Base-by-base conservation (phyloP, 2,888 invertebrate genomes). In the Ferrisia virgata region DNA sequence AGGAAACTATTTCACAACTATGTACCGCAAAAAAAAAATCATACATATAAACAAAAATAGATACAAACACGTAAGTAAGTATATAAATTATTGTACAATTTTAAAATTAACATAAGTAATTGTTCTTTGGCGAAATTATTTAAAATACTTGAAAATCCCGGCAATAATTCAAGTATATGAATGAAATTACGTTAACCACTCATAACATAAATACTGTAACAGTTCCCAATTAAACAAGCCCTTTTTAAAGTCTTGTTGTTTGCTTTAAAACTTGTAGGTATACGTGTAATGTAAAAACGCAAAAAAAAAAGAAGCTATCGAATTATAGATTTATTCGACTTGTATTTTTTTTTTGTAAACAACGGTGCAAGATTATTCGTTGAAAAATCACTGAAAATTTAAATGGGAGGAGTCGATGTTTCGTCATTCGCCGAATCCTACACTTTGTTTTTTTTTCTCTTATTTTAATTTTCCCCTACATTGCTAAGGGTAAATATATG, bases 1-100 rank as follows among this genome's bases (percentile, higher is more conserved):
- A 36, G 36, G 72, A 76, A 76, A 76, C 72, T 76, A 76, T 76
- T 76, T 76, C 36, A 76, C 72, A 76, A 76, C 72, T 76, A 76
- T 76, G 36, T 76, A 76, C 36, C 18, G 33, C 31, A 36, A 13
- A 36, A 31, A 72, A 76, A 76, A 76, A 76, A 76, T 76, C 72
- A 76, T 36, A 76, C 72, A 36, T 64, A 76, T 76, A 76, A 76
- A 76, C 31, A 36, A 69, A 76, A 2, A 8, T 36, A 36, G 36
- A 76, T 36, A 76, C 31, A 76, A 76, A 76, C 72, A 76, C 36
- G 33, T 25, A 9, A 11, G 15, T n/a, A 15, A 53, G 15, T 53
- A 31, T 33, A 76, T 33, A 18, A 76, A 76, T 36, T 76, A 76
- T 76, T 36, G 72, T 76, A 76, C 72, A 76, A 36, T 33, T 33